A percentile compares a stretch with the other conserved stretches of the same genome.
phyloP scores from a whole-genome alignment of 2,113 vertebrate genomes.

The Callaeas wilsoni region DNA sequence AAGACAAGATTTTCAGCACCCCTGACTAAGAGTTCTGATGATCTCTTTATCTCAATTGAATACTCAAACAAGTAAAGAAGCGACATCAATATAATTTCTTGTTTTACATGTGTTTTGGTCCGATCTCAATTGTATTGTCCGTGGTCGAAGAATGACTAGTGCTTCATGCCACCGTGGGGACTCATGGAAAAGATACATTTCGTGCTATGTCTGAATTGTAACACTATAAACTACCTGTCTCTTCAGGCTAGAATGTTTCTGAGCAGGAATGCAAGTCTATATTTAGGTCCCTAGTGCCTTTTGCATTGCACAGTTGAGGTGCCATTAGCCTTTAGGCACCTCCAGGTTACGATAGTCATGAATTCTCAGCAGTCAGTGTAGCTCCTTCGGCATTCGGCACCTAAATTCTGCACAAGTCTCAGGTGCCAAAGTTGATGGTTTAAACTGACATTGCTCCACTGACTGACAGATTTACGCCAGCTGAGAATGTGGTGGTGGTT shows the following conservation, averaged over 20 bases:
- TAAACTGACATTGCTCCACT: conserved; percentile 21
- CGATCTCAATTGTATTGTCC: not conserved
- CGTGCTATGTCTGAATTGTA: not conserved
- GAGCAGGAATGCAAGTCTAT: conserved; percentile 7
- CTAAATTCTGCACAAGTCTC: not conserved
- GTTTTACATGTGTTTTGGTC: not conserved
- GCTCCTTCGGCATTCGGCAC: not conserved
- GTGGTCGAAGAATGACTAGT: not conserved
- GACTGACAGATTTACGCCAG: not conserved
- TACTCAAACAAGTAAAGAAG: not conserved
- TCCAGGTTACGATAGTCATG: conserved; percentile 31
- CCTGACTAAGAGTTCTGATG: not conserved
- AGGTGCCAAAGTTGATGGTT: conserved; percentile 33
- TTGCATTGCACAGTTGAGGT: conserved; percentile 12
- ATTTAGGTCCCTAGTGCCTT: conserved; percentile 34
- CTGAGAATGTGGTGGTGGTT: conserved; percentile 4
- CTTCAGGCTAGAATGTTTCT: conserved; percentile 2
- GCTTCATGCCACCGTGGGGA: not conserved
- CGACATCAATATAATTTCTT: not conserved
- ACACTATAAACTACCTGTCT: conserved; percentile 16
- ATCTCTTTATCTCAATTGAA: not conserved
- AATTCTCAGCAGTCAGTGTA: conserved; percentile 33
- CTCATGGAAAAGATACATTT: not conserved
- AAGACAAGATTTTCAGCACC: not conserved
- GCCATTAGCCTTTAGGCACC: conserved; percentile 53